Base-by-base conservation (phyloP, 2,113 vertebrate species). In the Meriones unguiculatus region DNA sequence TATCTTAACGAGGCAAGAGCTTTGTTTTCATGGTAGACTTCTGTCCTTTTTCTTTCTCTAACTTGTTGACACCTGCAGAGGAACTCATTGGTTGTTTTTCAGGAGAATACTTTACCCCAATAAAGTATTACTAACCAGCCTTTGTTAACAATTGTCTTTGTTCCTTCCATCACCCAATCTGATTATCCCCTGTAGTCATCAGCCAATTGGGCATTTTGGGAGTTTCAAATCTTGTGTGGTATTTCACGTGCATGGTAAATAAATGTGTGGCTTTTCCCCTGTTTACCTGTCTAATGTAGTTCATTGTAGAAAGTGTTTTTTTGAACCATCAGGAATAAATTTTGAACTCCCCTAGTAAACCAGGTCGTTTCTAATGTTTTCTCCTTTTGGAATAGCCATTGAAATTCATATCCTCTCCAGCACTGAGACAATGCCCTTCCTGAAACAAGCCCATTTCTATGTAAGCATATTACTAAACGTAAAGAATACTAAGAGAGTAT, bases 351-450 rank as follows among this genome's bases (percentile, higher is more conserved):
- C 54, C n/a, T 85, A 18, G 38, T 70, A 38, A 9, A 80, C 64
- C 35, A 96, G 46, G 41, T 72, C 22, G 84, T 96, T 95, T 94
- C 87, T 80, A 75, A 50, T 65, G 76, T 38, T 75, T 76, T 85
- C 24, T 38, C n/a, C 91, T 54, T 92, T 85, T 90, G 38, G 10
- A 5, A 2, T 52, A 87, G 67, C 64, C 50, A 90, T 46, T 77
- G 72, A 92, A 91, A 95, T 20, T 86, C n/a, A 57, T 50, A 57
- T 62, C 67, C 3, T 76, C 8, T 62, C 50, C 12, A 54, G 4
- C n/a, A 28, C 12, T 64, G 46, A 96, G 70, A 17, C 73, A 57
- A 80, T 96, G 89, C 91, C 11, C 62, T 96, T 90, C 96, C 46
- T 64, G 2, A 93, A 41, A n/a, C 46, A 91, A 95, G 10, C 10